phyloP scores from a whole-genome alignment of 2,888 invertebrate genomes.

The Eudemis profundana region DNA sequence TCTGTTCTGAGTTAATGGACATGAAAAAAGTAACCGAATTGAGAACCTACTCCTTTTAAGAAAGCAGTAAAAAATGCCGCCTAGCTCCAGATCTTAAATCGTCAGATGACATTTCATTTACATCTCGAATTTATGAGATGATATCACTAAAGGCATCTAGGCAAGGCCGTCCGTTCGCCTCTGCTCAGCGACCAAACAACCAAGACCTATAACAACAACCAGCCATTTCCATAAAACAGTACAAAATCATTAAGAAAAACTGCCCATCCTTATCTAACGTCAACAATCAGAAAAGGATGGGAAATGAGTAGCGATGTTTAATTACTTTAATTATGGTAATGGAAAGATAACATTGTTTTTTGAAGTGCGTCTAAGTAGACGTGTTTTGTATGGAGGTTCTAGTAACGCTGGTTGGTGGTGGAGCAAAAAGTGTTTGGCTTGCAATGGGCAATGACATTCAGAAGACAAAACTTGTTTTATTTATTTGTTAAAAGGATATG shows the following conservation, averaged over 20 bases:
- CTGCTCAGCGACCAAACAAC: background rate
- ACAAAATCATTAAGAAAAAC: slow-evolving; percentile 22
- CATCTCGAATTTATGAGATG: slow-evolving; percentile 15
- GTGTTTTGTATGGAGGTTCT: slow-evolving; percentile 11
- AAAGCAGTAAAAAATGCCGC: too few species aligned
- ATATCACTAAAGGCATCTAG: slow-evolving; percentile 22
- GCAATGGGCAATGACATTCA: slow-evolving; percentile 41
- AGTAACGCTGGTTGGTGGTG: background rate
- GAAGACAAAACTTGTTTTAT: slow-evolving; percentile 30
- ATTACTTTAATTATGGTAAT: slow-evolving; percentile 38
- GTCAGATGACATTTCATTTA: slow-evolving; percentile 17
- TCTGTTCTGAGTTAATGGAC: too few species aligned
- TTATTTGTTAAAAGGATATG: background rate
- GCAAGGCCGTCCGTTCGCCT: slow-evolving; percentile 40
- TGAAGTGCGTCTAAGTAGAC: background rate
- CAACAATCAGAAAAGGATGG: slow-evolving; percentile 7
- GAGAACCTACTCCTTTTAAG: too few species aligned
- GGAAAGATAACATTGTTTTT: slow-evolving; percentile 35
- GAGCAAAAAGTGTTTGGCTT: slow-evolving; percentile 31
- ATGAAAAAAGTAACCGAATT: too few species aligned
- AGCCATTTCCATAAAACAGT: slow-evolving; percentile 37
- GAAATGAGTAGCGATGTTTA: slow-evolving; percentile 13
- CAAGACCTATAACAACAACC: slow-evolving; percentile 27
- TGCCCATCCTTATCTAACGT: slow-evolving; percentile 9
- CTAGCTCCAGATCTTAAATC: background rate